Base-by-base conservation (phyloP, 2,888 invertebrate species). In the Drosophila tripunctata region DNA sequence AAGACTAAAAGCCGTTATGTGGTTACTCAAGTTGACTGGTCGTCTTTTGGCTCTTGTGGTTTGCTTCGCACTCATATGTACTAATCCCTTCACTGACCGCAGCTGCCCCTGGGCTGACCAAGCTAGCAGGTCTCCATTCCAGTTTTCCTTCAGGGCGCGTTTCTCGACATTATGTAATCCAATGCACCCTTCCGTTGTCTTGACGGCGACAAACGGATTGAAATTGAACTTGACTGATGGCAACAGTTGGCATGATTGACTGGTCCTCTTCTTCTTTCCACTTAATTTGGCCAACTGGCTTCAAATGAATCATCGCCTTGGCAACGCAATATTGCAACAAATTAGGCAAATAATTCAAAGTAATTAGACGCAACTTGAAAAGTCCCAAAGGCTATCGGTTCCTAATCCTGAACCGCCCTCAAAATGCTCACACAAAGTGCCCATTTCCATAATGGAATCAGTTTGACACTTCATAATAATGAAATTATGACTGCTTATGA, bases 321-420 rank as follows among this genome's bases (percentile, higher is more conserved):
- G 73, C 76, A 82, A 88, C 78, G 73, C 52, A 57, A 76, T 73
- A 85, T 78, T 78, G 75, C 75, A 44, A 51, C 74, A 88, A 89
- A 88, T 89, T 86, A 81, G 79, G 58, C 77, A 78, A 80, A 88
- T 89, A 88, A 88, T 79, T 89, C 76, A 77, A 72, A 76, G 75
- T 88, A 88, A 89, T 89, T 89, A 82, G 81, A 63, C 50, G 65
- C 67, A 36, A 55, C 54, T 67, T 56, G 44, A 64, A 74, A 57
- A 76, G 62, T 79, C 62, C 67, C 68, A 63, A 52, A 43, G 40
- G 30, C 17, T 27, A 65, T 56, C 44, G 44, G 38, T 24, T 27
- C 22, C 41, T 15, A 36, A 36, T 43, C 24, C 56, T 24, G 30
- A 48, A 47, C 7, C 33, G 35, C 50, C 41, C 45, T 31, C 35